Evolutionary conservation across 2,797 vertebrate species (phyloP).

Genomic region (Gymnoscopelus microlampas): DNA sequence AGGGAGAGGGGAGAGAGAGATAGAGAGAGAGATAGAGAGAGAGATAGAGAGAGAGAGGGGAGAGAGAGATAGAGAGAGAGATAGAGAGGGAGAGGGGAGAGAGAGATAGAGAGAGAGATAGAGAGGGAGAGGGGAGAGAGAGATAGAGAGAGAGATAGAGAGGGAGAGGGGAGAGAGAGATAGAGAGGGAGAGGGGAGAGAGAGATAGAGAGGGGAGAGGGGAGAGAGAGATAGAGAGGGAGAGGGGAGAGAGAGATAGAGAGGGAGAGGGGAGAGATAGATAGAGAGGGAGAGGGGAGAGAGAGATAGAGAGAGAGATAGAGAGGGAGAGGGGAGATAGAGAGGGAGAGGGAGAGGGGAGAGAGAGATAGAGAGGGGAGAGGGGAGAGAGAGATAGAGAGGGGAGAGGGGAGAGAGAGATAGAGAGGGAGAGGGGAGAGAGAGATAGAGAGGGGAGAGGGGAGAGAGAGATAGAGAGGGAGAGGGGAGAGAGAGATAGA

Average conservation of each 20-base stretch:
- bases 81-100: conserved; percentile 32
- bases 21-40: conserved; percentile 30
- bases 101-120: conserved; percentile 14
- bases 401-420: not conserved
- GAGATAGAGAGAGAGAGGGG: conserved; percentile 38
- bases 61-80: conserved; percentile 37
- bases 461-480: not conserved
- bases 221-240: not conserved
- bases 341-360: too few species aligned
- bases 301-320: not conserved
- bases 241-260: not conserved
- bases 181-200: not conserved
- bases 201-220: too few species aligned
- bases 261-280: conserved; percentile 4
- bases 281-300: not conserved
- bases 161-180: conserved; percentile 2
- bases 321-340: not conserved
- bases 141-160: conserved; percentile 1
- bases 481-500: not conserved
- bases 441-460: too few species aligned
- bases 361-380: not conserved
- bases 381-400: not conserved
- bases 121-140: not conserved
- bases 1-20: conserved; percentile 37
- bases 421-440: not conserved